Conservation (phyloP, 1,140 invertebrate species). For the Caenorhabditis tropicalis region DNA sequence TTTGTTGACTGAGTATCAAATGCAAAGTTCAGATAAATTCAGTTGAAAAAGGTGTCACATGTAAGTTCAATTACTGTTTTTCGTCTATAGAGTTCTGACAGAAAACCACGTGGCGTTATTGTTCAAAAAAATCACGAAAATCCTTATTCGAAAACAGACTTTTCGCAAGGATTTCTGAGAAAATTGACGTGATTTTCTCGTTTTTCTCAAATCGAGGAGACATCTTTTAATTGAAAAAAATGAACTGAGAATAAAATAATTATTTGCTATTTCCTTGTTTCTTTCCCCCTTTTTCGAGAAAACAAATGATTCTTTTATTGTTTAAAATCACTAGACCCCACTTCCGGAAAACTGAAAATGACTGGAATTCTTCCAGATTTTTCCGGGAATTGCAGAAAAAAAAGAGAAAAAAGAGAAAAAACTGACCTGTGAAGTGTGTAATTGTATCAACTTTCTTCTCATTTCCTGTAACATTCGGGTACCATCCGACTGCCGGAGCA, state of each 20-base stretch:
- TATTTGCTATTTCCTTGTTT: background rate
- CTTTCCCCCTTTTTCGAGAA: background rate
- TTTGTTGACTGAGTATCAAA: no score
- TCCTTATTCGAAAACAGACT: no score
- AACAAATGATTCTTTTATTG: background rate
- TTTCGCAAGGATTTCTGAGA: no score
- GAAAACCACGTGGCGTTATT: no score
- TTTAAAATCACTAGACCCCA: background rate
- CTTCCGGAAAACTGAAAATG: background rate
- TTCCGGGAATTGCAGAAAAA: background rate
- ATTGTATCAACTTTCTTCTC: conserved; percentile 20
- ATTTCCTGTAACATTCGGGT: conserved; percentile 26
- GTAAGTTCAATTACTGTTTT: no score
- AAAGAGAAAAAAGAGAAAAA: no score
- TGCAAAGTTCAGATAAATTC: no score
- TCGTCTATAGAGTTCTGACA: no score
- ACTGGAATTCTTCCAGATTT: background rate
- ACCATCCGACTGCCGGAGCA: conserved; percentile 16
- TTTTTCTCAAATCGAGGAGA: background rate
- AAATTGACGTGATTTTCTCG: background rate
- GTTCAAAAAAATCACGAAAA: no score
- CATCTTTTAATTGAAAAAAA: conserved; percentile 29
- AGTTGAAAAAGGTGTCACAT: no score
- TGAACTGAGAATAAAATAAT: background rate
- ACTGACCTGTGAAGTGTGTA: conserved; percentile 13